Base-by-base conservation (phyloP, 2,888 invertebrate genomes). In the Calameuta filiformis region DNA sequence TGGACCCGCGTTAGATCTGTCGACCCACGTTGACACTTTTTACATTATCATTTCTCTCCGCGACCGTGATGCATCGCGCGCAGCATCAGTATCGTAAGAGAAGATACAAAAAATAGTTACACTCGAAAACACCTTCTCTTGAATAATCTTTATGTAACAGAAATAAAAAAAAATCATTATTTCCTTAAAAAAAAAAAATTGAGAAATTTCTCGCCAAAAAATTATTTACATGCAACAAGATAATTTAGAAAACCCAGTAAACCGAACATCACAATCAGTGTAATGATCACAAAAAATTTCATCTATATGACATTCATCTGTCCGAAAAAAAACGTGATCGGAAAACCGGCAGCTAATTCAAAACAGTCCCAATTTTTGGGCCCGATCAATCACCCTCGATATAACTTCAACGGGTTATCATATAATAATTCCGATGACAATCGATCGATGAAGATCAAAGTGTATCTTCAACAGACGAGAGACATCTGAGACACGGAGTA, bases 21-120 rank as follows among this genome's bases (percentile, higher is more conserved):
- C 78, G 77, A 82, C 79, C 76, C 80, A 80, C 82, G 82, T 79
- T 82, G 82, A 82, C 82, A 82, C 81, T 82, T 82, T 82, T 82
- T 82, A 81, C 77, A 81, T 79, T 78, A 71, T 71, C 71, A 71
- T 71, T 71, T 71, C 33, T 31, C 23, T 31, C 71, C 71, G 6
- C 30, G 71, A 23, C 33, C 71, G 9, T 71, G 71, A 33, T 33
- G 9, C 71, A 33, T 71, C 12, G 23, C 12, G 15, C 12, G 30
- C 31, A 33, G 11, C 33, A 71, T 12, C 12, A 31, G 33, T 71
- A 40, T 69, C 9, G 23, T 56, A 34, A 35, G 23, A 71, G 71
- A 33, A 77, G 40, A 69, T 40, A 37, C 11, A 77, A 74, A 69
- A 37, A 73, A 79, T 35, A 69, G 35, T 71, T 69, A 68, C 35